Evolutionary conservation across 2,888 invertebrate genomes (phyloP), one percentile per base, ranked within the genome.

Genomic region (Drosophila quinaria): DNA sequence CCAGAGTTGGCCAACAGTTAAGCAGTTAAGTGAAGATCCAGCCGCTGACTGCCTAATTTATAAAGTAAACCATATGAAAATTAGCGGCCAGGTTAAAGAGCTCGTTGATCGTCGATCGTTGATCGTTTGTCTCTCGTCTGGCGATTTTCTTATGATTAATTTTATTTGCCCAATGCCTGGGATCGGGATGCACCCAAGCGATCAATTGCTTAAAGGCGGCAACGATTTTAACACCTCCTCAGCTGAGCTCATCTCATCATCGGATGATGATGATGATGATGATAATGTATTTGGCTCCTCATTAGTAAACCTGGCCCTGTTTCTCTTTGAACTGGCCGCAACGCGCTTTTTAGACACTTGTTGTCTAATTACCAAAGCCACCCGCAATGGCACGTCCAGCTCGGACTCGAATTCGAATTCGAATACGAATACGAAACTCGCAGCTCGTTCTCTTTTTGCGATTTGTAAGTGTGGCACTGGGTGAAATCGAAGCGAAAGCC

Each of bases 321-420:
- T 11, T 44, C 70, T 61, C 89, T 86, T 86, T 86, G 86, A 86
- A 82, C 70, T 78, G 58, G 25, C 80, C 84, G 84, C 72, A 25
- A 22, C 47, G 66, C 63, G 63, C 66, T 63, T 70, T 78, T 71
- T 70, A 78, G 74, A 66, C 86, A 89, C 86, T 87, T 89, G 89
- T 84, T 86, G 71, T 85, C 86, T 87, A 87, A 87, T 87, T 89
- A 82, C 86, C 76, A 82, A 75, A 87, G 78, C 86, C 86, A 87
- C 88, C 85, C 87, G 87, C 85, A 80, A 84, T 80, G 73, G 68
- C 87, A 84, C 85, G 84, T 89, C 76, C 62, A 42, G 15, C 41
- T 22, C 25, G 5, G 1, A 25, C 3, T 25, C 25, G 25, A 25
- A 25, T 1, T 25, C 22, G 22, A 3, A 2, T 22, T 22, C 22